phyloP scores from a whole-genome alignment of 2,797 vertebrate species.

The Malacoctenus gilli region DNA sequence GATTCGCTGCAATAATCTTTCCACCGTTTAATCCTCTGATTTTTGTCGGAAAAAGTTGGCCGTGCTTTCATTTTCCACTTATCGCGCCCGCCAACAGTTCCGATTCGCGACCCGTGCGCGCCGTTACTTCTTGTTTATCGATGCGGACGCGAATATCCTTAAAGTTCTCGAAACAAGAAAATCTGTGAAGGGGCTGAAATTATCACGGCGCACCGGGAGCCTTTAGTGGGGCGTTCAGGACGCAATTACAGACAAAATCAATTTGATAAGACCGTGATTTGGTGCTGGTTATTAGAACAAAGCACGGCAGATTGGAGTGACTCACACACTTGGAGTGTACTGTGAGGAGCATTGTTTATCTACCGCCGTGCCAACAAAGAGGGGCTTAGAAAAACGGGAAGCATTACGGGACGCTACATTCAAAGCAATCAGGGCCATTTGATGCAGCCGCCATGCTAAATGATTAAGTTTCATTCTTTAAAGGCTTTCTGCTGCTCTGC shows the following conservation, averaged over 20 bases:
- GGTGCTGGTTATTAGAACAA: constrained; percentile 24
- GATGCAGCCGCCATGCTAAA: constrained; percentile 55
- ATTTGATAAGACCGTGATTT: constrained; percentile 24
- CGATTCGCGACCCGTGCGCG: too few relatives aligned
- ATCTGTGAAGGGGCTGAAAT: constrained; percentile 16
- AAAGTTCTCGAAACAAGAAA: too few relatives aligned
- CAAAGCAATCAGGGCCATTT: constrained; percentile 62
- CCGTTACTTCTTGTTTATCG: too few relatives aligned
- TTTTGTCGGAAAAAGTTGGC: too few relatives aligned
- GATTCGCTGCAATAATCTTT: too few relatives aligned
- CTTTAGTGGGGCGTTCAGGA: constrained; percentile 24
- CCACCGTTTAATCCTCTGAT: too few relatives aligned
- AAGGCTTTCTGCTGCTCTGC: constrained; percentile 42
- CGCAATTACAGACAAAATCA: constrained; percentile 32
- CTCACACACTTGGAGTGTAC: constrained; percentile 23
- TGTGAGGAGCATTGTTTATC: constrained; percentile 30
- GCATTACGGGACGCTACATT: constrained; percentile 40
- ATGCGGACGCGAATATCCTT: too few relatives aligned
- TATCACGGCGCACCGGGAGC: constrained; percentile 3
- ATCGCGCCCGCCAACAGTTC: too few relatives aligned
- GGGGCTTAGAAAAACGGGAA: constrained; percentile 34
- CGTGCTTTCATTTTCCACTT: too few relatives aligned
- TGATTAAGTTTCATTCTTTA: constrained; percentile 54
- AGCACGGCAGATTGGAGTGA: constrained; percentile 12
- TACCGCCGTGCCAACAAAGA: constrained; percentile 23